phyloP scores from a whole-genome alignment of 92 coral and sea anemone species.

The Plumapathes pennacea region DNA sequence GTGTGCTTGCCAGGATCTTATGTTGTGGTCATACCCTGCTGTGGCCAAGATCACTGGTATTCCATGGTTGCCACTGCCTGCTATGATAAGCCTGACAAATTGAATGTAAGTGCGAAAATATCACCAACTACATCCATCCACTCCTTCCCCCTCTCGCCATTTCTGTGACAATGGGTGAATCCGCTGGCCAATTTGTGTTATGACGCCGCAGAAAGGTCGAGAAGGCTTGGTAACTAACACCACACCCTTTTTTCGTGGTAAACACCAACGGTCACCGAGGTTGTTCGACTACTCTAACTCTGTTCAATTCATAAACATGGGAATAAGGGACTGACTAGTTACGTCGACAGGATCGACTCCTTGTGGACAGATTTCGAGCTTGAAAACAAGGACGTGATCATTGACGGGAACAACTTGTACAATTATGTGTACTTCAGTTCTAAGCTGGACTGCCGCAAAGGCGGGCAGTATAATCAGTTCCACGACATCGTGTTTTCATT shows the following conservation, averaged over 20 bases:
- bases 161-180: too few relatives aligned
- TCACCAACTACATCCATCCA: too few relatives aligned
- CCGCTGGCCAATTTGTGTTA: too few relatives aligned
- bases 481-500: constrained; percentile 47
- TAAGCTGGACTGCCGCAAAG: constrained; percentile 58
- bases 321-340: constrained; percentile 65
- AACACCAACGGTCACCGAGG: too few relatives aligned
- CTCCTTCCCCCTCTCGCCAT: too few relatives aligned
- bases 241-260: too few relatives aligned
- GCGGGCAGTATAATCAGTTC: constrained; percentile 77
- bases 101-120: too few relatives aligned
- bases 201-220: too few relatives aligned
- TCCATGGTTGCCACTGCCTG: constrained; percentile 57
- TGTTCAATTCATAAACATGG: too few relatives aligned
- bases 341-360: constrained; percentile 37
- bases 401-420: constrained; percentile 75
- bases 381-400: constrained; percentile 56
- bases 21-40: constrained; percentile 95
- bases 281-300: too few relatives aligned
- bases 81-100: constrained; percentile 27
- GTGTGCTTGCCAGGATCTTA: constrained; percentile 98
- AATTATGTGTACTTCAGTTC: constrained; percentile 42
- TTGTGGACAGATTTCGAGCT: constrained; percentile 61
- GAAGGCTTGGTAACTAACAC: too few relatives aligned
- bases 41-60: constrained; percentile 93